Evolutionary conservation across 64 coral and sea anemone genomes (phyloP).

Genomic region (Stichodactyla mertensii): DNA sequence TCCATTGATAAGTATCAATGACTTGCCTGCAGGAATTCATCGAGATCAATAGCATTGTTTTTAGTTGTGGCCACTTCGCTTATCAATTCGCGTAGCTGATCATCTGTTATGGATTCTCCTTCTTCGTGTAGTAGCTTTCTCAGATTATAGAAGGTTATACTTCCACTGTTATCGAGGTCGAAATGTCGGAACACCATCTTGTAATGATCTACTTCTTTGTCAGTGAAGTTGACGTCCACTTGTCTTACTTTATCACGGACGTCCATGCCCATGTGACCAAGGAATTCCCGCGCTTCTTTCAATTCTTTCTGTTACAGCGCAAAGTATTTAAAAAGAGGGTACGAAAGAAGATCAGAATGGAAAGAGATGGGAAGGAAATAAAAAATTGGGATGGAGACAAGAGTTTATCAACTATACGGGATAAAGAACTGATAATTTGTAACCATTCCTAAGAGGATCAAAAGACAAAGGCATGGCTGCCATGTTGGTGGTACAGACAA

Average conservation of each 20-base stretch:
- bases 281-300: constrained; percentile 44
- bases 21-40: constrained; percentile 84
- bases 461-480: too few relatives aligned
- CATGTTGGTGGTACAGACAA: too few relatives aligned
- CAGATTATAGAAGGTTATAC: constrained; percentile 50
- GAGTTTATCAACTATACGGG: too few relatives aligned
- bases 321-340: background rate
- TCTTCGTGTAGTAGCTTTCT: constrained; percentile 53
- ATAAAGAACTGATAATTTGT: too few relatives aligned
- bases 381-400: too few relatives aligned
- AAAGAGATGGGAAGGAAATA: background rate
- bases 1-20: background rate
- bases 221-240: constrained; percentile 76
- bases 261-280: constrained; percentile 76
- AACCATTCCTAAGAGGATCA: too few relatives aligned
- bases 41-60: constrained; percentile 63
- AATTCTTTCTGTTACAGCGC: constrained; percentile 39
- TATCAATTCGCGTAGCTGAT: constrained; percentile 75
- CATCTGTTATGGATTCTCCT: constrained; percentile 60
- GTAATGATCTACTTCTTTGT: constrained; percentile 60
- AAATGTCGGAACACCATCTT: constrained; percentile 61
- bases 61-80: constrained; percentile 74
- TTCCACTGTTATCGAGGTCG: constrained; percentile 54
- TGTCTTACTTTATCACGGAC: constrained; percentile 61
- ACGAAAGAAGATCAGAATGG: background rate